A percentile compares a stretch with the other conserved stretches of the same genome.
These are phyloP conservation scores for Eidolon helvum DNA, from an alignment of 2,113 vertebrate species.

Conservation along the genomic window DNA sequence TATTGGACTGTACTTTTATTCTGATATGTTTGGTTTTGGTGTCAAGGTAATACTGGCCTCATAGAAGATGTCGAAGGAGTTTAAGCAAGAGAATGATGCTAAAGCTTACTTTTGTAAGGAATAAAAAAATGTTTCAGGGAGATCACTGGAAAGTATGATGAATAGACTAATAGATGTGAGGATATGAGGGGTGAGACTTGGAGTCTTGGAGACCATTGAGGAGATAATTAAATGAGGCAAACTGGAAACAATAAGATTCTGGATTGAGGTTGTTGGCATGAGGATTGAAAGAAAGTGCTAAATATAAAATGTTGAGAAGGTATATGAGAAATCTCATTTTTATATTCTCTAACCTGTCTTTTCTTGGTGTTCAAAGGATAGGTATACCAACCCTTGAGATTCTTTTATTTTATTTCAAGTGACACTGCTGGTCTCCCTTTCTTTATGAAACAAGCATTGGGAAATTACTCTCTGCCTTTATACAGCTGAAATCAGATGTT, in stretches of 20 bases:
- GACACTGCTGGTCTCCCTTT: background rate
- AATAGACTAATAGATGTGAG: background rate
- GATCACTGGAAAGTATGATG: background rate
- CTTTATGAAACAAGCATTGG: background rate
- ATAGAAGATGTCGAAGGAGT: background rate
- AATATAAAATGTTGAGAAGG: background rate
- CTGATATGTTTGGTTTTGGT: background rate
- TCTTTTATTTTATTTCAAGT: conserved; percentile 47
- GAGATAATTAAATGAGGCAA: background rate
- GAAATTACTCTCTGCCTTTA: background rate
- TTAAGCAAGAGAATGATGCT: background rate
- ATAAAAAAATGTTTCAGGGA: background rate
- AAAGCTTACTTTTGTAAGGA: background rate
- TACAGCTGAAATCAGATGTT: background rate
- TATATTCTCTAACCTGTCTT: background rate
- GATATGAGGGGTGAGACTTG: background rate
- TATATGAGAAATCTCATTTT: background rate
- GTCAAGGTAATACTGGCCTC: background rate
- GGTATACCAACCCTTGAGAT: background rate
- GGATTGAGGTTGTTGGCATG: background rate
- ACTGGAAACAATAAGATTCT: background rate
- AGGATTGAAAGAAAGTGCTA: background rate
- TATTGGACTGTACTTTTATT: background rate
- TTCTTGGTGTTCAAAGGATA: conserved; percentile 6
- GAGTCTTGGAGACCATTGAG: background rate